Base-by-base conservation (phyloP, 2,888 invertebrate genomes). In the Entomobrya multifasciata region DNA sequence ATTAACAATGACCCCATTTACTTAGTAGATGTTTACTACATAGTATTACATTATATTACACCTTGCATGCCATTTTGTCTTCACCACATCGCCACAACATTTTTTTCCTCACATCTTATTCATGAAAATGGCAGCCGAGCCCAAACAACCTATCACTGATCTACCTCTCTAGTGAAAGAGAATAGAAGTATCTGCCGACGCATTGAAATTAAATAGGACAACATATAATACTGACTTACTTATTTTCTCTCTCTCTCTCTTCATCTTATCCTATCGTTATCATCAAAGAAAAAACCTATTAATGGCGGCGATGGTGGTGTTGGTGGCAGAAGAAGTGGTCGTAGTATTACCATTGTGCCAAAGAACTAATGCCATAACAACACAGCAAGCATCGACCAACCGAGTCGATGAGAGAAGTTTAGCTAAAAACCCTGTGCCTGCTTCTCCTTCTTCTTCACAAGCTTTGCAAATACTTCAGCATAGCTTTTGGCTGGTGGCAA, bases 191-290 rank as follows among this genome's bases (percentile, higher is more conserved):
- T 27, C 74, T 55, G 36, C 5, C 36, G 74, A 52, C 52, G 55
- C 74, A 74, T 74, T 55, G 74, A 74, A 74, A 74, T 55, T 30
- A 74, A 74, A 74, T 74, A 74, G 74, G 52, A 17, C 74, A 47
- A 20, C 20, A 4, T 36, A 52, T 52, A 55, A 74, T 74, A 74
- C 74, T 25, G 74, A 20, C 74, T 55, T 74, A 74, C 74, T 74
- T 74, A 47, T 70, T 74, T 72, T 74, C 74, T 52, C 72, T 27
- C 30, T 15, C 3, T 27, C n/a, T n/a, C n/a, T n/a, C n/a, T n/a
- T n/a, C n/a, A n/a, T 27, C 52, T 49, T 49, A 49, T 52, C 52
- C 49, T 55, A 52, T 55, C 55, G 17, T 55, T 47, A 70, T 70
- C 70, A 70, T 70, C 47, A 70, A n/a, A 13, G n/a, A 49, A 49